Evolutionary conservation across 2,113 vertebrate species (phyloP), one percentile per base, ranked within the genome.

Genomic region (Crotalus horridus): DNA sequence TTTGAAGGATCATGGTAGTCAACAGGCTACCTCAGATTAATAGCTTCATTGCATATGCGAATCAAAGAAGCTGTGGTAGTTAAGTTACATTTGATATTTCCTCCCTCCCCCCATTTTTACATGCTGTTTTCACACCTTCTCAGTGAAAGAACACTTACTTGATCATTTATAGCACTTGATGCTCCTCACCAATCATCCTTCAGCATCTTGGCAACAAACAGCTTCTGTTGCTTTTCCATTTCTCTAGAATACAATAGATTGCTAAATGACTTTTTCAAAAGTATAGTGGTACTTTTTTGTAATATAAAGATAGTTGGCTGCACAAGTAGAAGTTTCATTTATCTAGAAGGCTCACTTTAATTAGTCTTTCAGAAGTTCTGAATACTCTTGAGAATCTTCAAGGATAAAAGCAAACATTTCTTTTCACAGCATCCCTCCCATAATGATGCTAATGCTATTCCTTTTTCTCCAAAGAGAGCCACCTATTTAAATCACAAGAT

Each of bases 391-490:
- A 94, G 64, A 89, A 85, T 7, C 88, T 24, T 33, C 94, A 93
- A 94, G 6, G 21, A 94, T 89, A 93, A 95, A 92, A 89, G 93
- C 15, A 94, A 94, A 95, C 91, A 92, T 94, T 46, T 29, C 48
- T 93, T 88, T 91, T 94, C 29, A 46, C 88, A 87, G 2, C 56
- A 94, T 51, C 39, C 81, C 91, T 69, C 10, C 92, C 96, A 69
- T 90, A 48, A 88, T 21, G 23, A n/a, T 24, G 11, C 90, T 54
- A 91, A 89, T 90, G 4, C 64, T 1, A 59, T 48, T 81, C 33
- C 13, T 8, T 43, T 94, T 92, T 24, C 53, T 93, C 3, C 33
- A 81, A 55, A 55, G 95, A 94, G 43, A 89, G 17, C 20, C 89
- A 54, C 24, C 58, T 48, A 39, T 92, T 94, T 96, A 93, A 94